phyloP scores from a whole-genome alignment of 2,888 invertebrate species.

The Eumerus sabulonum region DNA sequence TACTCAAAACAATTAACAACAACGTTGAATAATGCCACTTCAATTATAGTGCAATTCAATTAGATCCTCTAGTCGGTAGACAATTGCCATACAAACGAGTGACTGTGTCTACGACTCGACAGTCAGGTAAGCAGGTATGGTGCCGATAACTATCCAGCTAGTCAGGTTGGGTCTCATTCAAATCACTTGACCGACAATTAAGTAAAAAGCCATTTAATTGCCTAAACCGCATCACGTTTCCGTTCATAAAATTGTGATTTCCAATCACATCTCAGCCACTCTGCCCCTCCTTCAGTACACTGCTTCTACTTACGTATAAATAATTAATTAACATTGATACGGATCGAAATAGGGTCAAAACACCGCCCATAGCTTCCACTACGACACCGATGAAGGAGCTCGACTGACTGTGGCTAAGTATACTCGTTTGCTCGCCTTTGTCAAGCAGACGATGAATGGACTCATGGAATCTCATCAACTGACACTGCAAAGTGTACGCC shows the following conservation, averaged over 20 bases:
- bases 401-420: constrained; percentile 26
- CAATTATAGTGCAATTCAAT: constrained; percentile 34
- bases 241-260: constrained; percentile 56
- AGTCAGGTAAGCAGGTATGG: no score
- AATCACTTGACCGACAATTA: constrained; percentile 26
- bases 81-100: no score
- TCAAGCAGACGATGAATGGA: no score
- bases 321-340: constrained; percentile 63
- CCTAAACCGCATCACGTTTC: constrained; percentile 41
- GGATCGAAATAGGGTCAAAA: constrained; percentile 59
- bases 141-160: no score
- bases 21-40: constrained; percentile 37
- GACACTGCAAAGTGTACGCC: constrained; percentile 31
- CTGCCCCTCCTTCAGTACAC: no score
- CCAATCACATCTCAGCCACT: constrained; percentile 35
- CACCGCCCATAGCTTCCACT: constrained; percentile 39
- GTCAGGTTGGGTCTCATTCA: background rate
- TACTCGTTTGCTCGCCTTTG: background rate
- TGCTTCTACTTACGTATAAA: constrained; percentile 45
- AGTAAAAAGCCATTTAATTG: constrained; percentile 52
- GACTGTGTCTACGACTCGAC: no score
- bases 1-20: constrained; percentile 17
- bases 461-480: constrained; percentile 53
- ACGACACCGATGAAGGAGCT: constrained; percentile 6
- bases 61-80: constrained; percentile 3